Evolutionary conservation across 1,140 invertebrate species (phyloP), one percentile per base, ranked within the genome.

Genomic region (Drosophila pachea): DNA sequence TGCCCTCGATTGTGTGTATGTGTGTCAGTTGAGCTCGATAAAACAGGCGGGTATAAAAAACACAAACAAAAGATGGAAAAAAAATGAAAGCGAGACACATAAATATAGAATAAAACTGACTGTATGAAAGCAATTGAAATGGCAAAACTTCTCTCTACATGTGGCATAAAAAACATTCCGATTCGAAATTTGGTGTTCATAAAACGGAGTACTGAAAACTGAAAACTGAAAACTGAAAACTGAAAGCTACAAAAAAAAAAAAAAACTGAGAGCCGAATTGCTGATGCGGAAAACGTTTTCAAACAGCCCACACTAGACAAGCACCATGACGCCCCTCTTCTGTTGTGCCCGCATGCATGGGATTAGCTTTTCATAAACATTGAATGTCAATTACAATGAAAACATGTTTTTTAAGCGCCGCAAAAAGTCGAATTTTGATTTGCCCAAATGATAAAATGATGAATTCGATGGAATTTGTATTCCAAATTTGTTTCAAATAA

Each of bases 61-160:
- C 9, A 8, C 47, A 48, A 59, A 59, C 33, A 16, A 47, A 59
- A 14, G 7, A 31, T 2, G 43, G 38, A 31, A 33, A 58, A 48
- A 54, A 59, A 33, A 36, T 12, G 4, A 36, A 38, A 60, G 29
- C 8, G 16, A 36, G 11, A 62, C 22, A 22, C 22, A 22, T 22
- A 22, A 22, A 22, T 22, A 22, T 22, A 22, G 43, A 49, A 45
- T 70, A 70, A 76, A 52, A 35, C 12, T 11, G 8, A 68, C 58
- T 75, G 65, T 68, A 69, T 76, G 55, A 84, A 84, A 69, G 72
- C 74, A 66, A 67, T 74, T 63, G 40, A 66, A 83, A 83, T 72
- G 75, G 66, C 16, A 33, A 65, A 68, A 53, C 36, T 68, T 62
- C 49, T 50, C 36, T 48, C 31, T 63, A 32, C 22, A 22, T 22